A percentile compares a stretch with the other conserved stretches of the same genome.
Evolutionary conservation across 2,797 vertebrate species (phyloP).

Genomic region (Sus cebifrons): DNA sequence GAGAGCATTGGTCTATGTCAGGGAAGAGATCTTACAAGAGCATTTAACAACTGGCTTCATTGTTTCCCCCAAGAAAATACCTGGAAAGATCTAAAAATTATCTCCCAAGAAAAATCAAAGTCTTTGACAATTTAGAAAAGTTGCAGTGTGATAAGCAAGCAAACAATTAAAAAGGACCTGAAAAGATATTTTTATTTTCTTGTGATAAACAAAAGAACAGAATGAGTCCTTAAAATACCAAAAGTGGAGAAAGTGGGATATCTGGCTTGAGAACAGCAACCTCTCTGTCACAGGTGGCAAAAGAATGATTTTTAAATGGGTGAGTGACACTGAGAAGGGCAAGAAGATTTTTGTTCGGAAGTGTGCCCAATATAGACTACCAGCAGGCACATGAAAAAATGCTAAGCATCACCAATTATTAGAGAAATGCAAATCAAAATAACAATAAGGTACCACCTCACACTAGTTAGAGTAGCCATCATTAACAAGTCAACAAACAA

Average conservation of each 20-base stretch:
- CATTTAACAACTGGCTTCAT: conserved; percentile 14
- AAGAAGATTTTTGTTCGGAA: no score
- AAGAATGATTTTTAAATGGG: no score
- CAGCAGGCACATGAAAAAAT: no score
- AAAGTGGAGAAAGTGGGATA: background rate
- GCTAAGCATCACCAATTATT: no score
- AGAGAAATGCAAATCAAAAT: no score
- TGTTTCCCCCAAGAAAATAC: background rate
- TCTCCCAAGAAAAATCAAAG: conserved; percentile 1
- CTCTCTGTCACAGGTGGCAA: no score
- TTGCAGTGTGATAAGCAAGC: conserved; percentile 31
- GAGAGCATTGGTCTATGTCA: background rate
- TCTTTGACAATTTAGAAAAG: conserved; percentile 55
- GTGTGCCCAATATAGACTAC: no score
- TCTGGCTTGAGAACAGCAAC: no score
- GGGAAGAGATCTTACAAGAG: background rate
- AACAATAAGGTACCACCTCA: no score
- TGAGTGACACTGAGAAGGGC: no score
- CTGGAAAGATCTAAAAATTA: conserved; percentile 14
- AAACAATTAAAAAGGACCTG: conserved; percentile 34
- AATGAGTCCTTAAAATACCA: conserved; percentile 6
- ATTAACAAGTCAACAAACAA: no score
- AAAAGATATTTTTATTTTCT: conserved; percentile 51
- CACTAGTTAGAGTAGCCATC: no score
- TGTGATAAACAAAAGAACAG: conserved; percentile 58